phyloP scores from a whole-genome alignment of 2,888 invertebrate species.

The Oscheius sp. region DNA sequence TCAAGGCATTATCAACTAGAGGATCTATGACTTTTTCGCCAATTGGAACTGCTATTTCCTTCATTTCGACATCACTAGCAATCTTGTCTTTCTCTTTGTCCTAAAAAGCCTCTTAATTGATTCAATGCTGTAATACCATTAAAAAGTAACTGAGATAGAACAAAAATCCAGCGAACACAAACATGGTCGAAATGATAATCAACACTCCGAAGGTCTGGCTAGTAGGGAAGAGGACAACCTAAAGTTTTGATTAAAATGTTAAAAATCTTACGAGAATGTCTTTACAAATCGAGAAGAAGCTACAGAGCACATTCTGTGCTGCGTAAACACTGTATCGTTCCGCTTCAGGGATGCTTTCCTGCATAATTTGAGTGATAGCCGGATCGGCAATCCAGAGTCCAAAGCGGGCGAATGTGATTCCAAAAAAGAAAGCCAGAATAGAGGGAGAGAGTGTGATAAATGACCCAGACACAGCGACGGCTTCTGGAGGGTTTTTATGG shows the following conservation, averaged over 20 bases:
- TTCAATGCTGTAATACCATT: no score
- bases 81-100: no score
- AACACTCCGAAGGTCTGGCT: conserved; percentile 49
- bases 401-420: conserved; percentile 59
- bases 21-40: neutral
- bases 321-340: conserved; percentile 59
- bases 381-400: conserved; percentile 66
- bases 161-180: conserved; percentile 46
- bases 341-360: conserved; percentile 56
- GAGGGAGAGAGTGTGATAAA: conserved; percentile 34
- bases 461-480: neutral
- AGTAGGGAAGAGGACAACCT: conserved; percentile 50
- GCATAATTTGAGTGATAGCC: conserved; percentile 63
- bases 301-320: conserved; percentile 54
- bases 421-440: conserved; percentile 64
- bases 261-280: conserved; percentile 45
- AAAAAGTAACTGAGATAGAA: conserved; percentile 48
- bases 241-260: neutral
- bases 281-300: conserved; percentile 58
- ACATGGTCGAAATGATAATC: conserved; percentile 41
- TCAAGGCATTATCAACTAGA: conserved; percentile 19
- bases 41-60: neutral
- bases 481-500: no score
- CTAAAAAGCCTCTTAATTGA: no score
- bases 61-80: conserved; percentile 12